Evolutionary conservation across 2,113 vertebrate species (phyloP).

Genomic region (Oreocharis arfaki): DNA sequence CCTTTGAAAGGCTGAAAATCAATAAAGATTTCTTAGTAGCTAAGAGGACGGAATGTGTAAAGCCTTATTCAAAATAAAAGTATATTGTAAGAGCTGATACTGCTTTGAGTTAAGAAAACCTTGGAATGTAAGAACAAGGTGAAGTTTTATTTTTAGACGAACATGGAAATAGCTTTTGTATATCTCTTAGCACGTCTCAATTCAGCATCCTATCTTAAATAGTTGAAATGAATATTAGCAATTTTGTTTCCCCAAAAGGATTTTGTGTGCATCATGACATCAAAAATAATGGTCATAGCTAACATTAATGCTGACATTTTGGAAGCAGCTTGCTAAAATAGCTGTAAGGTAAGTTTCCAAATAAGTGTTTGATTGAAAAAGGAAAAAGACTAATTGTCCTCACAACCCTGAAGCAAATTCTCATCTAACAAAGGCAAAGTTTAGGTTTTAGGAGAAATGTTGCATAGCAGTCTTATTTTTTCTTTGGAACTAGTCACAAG

Average conservation of each 20-base stretch:
- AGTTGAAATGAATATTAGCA: not conserved
- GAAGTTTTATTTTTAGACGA: not conserved
- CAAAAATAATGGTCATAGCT: not conserved
- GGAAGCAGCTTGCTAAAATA: not conserved
- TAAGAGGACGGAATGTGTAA: not conserved
- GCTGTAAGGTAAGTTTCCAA: not conserved
- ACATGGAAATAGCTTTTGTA: not conserved
- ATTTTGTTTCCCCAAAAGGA: not conserved
- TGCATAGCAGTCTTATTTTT: not conserved
- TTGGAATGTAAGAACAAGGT: not conserved
- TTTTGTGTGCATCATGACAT: not conserved
- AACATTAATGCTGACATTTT: not conserved
- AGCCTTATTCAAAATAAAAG: not conserved
- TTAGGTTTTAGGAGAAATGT: not conserved
- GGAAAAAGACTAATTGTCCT: not conserved
- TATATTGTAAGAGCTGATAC: not conserved
- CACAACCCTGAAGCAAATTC: not conserved
- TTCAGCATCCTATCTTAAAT: not conserved
- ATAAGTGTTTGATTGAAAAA: not conserved
- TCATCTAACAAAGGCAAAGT: not conserved
- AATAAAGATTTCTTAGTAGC: not conserved
- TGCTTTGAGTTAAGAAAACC: not conserved
- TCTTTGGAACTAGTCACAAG: not conserved
- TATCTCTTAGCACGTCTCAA: not conserved
- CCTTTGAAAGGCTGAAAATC: not conserved